These are phyloP conservation scores for Epizoanthus scotinus DNA, from an alignment of 92 coral and sea anemone genomes.

Conservation along the genomic window DNA sequence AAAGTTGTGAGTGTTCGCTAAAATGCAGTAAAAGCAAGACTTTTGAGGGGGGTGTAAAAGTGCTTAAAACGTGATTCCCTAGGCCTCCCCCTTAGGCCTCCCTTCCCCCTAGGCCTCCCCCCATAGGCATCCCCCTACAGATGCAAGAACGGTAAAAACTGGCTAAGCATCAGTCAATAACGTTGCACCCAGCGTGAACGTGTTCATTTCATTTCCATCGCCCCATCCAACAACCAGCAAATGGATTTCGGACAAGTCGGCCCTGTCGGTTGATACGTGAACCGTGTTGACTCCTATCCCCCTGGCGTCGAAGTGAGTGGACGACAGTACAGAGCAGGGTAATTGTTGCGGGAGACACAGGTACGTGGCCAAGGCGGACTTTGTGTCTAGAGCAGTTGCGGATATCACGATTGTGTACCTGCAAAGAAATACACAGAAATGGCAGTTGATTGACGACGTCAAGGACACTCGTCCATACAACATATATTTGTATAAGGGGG, in stretches of 20 bases:
- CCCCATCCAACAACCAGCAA: constrained; percentile 77
- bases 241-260: constrained; percentile 55
- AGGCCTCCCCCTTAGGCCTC: too few species aligned
- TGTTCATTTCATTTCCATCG: constrained; percentile 64
- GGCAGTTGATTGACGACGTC: not conserved
- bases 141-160: not conserved
- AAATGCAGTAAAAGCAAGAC: too few species aligned
- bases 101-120: too few species aligned
- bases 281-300: constrained; percentile 71
- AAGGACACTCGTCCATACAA: too few species aligned
- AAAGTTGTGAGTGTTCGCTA: too few species aligned
- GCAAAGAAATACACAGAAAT: not conserved
- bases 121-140: not conserved
- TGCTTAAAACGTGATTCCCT: too few species aligned
- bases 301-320: constrained; percentile 69
- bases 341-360: constrained; percentile 59
- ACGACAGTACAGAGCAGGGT: constrained; percentile 54
- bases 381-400: constrained; percentile 60
- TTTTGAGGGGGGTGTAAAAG: too few species aligned
- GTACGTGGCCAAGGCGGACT: constrained; percentile 77
- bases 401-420: constrained; percentile 65
- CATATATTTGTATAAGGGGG: too few species aligned
- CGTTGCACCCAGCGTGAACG: constrained; percentile 67
- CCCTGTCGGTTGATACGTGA: constrained; percentile 56
- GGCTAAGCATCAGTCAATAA: constrained; percentile 1